A percentile compares a stretch with the other conserved stretches of the same genome.
phyloP scores from a whole-genome alignment of 37 sponge, comb jelly and placozoan genomes.

The Halichondria panicea region DNA sequence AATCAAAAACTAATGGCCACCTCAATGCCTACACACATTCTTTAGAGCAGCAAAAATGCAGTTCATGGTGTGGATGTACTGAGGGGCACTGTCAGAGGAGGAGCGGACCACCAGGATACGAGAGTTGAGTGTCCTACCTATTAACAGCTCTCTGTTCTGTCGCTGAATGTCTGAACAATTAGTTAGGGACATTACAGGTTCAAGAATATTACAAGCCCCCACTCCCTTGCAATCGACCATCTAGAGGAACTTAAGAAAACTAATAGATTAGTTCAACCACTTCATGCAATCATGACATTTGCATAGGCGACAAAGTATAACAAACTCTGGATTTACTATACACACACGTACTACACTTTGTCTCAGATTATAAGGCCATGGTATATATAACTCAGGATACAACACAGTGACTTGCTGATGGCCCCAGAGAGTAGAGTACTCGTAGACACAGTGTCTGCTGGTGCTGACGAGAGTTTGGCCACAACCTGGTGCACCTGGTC shows the following conservation, averaged over 20 bases:
- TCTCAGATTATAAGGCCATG: background rate
- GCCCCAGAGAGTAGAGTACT: slow-evolving; percentile 57
- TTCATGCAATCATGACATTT: too few species aligned
- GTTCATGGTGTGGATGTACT: slow-evolving; percentile 89
- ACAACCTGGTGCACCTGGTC: slow-evolving; percentile 34
- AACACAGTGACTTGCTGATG: slow-evolving; percentile 59
- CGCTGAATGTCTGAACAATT: slow-evolving; percentile 60
- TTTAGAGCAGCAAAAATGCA: slow-evolving; percentile 97
- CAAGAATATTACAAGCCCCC: too few species aligned
- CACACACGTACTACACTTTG: too few species aligned
- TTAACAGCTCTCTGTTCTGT: slow-evolving; percentile 38
- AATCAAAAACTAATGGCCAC: background rate
- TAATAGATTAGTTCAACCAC: too few species aligned
- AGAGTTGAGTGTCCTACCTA: slow-evolving; percentile 44
- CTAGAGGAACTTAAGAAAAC: too few species aligned
- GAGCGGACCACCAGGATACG: slow-evolving; percentile 69
- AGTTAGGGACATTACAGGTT: slow-evolving; percentile 11
- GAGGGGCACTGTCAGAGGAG: slow-evolving; percentile 62
- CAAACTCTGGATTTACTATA: too few species aligned
- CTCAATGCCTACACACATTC: slow-evolving; percentile 67
- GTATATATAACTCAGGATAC: slow-evolving; percentile 41
- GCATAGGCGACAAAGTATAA: too few species aligned
- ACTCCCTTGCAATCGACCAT: too few species aligned
- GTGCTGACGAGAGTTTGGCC: background rate
- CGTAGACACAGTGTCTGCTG: slow-evolving; percentile 7